Evolutionary conservation across 2,888 invertebrate species (phyloP).

Genomic region (Polyploca ridens): DNA sequence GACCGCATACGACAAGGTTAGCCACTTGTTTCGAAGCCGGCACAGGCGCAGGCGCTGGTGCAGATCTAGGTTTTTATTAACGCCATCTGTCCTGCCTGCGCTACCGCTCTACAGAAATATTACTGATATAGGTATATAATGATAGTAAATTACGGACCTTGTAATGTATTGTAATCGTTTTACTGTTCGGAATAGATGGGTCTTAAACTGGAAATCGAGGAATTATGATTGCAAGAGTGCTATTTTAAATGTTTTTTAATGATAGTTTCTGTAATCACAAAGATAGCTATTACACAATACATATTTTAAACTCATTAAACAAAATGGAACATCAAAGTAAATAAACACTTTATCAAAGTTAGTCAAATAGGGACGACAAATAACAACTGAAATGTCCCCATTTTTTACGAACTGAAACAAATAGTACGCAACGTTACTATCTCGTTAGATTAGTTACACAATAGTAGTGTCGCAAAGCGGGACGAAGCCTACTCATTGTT

Average conservation of each 20-base stretch:
- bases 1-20: slow-evolving; percentile 57
- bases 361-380: slow-evolving; percentile 19
- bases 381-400: slow-evolving; percentile 40
- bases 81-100: neutral
- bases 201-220: no score
- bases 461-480: slow-evolving; percentile 64
- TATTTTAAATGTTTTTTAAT: no score
- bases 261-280: neutral
- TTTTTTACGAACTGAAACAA: slow-evolving; percentile 43
- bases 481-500: slow-evolving; percentile 66
- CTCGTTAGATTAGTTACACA: slow-evolving; percentile 48
- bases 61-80: slow-evolving; percentile 39
- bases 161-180: no score
- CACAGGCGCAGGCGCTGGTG: neutral
- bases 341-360: slow-evolving; percentile 15
- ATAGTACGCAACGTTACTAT: slow-evolving; percentile 47
- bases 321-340: neutral
- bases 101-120: slow-evolving; percentile 26
- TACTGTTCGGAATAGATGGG: no score
- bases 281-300: neutral
- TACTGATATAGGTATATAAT: no score
- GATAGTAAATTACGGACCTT: no score
- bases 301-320: neutral
- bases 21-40: slow-evolving; percentile 34
- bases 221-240: no score